Percentiles rank a stretch among this genome's conserved stretches.
Evolutionary conservation across 1,140 invertebrate species (phyloP).

Genomic region (Drosophila watanabei): DNA sequence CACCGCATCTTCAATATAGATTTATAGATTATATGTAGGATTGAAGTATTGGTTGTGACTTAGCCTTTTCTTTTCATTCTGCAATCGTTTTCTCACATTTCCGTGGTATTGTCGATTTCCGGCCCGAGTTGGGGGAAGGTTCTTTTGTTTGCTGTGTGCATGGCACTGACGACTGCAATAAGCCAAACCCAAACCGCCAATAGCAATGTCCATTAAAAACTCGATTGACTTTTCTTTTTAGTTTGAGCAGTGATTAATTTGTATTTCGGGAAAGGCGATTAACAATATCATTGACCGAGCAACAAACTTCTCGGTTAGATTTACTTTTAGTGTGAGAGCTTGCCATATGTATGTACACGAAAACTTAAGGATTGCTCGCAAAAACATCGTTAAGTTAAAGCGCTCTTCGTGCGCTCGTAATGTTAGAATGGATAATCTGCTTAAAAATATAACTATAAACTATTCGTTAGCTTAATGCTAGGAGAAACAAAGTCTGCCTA

Average conservation of each 20-base stretch:
- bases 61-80: background rate
- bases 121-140: too few species aligned
- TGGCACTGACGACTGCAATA: background rate
- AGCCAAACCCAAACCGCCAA: background rate
- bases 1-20: constrained; percentile 7
- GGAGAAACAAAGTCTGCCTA: constrained; percentile 37
- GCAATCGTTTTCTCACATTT: background rate
- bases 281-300: constrained; percentile 37
- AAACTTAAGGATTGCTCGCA: constrained; percentile 1
- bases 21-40: too few species aligned
- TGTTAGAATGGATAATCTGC: constrained; percentile 13
- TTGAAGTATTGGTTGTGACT: background rate
- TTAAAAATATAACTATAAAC: constrained; percentile 58
- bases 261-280: constrained; percentile 32
- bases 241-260: constrained; percentile 34
- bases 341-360: constrained; percentile 29
- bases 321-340: constrained; percentile 29
- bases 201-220: background rate
- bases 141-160: background rate
- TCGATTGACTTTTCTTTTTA: background rate
- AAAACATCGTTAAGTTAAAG: background rate
- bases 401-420: constrained; percentile 3
- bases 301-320: constrained; percentile 4
- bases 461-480: constrained; percentile 47
- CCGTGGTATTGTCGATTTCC: constrained; percentile 6